Conservation (phyloP, 2,888 invertebrate genomes). For the Latrodectus elegans region DNA sequence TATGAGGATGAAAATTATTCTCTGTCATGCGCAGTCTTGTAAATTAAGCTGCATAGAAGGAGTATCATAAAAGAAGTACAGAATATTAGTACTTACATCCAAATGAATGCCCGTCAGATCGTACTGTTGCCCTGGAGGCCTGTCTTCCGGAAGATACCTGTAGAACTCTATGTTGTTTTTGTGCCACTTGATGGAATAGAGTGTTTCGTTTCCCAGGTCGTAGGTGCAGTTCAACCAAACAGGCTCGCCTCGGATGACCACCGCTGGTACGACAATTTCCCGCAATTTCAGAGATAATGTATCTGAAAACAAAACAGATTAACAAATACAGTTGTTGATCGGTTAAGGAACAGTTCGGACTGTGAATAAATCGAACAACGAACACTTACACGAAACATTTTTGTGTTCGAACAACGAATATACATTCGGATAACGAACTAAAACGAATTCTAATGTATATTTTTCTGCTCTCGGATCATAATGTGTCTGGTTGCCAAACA, state of each 20-base stretch:
- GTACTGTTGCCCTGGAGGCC: conserved; percentile 69
- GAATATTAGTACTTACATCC: conserved; percentile 65
- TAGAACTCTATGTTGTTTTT: conserved; percentile 71
- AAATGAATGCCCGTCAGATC: conserved; percentile 70
- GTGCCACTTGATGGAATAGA: conserved; percentile 72
- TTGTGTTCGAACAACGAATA: too few relatives aligned
- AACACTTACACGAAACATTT: too few relatives aligned
- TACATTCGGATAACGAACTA: too few relatives aligned
- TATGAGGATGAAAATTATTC: too few relatives aligned
- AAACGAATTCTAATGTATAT: neutral
- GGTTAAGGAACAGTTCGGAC: too few relatives aligned
- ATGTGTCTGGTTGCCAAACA: neutral
- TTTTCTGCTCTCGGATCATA: neutral
- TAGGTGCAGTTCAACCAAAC: conserved; percentile 71
- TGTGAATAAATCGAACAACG: too few relatives aligned
- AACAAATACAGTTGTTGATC: neutral
- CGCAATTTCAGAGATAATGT: conserved; percentile 35
- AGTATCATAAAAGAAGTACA: too few relatives aligned
- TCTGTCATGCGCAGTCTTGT: too few relatives aligned
- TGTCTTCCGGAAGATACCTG: conserved; percentile 70
- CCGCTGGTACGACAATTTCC: conserved; percentile 64
- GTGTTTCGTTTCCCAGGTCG: conserved; percentile 70
- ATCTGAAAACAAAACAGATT: conserved; percentile 9
- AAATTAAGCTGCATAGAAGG: too few relatives aligned
- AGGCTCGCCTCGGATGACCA: conserved; percentile 68